A percentile compares a stretch with the other conserved stretches of the same genome.
Evolutionary conservation across 2,113 vertebrate genomes (phyloP).

Genomic region (Thunnus maccoyii): DNA sequence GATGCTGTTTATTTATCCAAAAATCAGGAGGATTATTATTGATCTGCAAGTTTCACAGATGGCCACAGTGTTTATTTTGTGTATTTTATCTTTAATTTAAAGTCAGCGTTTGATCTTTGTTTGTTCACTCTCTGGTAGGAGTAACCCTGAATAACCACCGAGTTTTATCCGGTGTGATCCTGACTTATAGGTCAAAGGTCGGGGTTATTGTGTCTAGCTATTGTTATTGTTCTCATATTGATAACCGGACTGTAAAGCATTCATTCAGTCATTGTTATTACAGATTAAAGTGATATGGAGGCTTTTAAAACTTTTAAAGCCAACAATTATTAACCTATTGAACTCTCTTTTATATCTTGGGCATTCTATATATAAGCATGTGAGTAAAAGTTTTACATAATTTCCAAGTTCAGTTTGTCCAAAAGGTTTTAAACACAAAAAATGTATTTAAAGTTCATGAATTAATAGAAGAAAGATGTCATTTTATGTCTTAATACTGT

Average conservation of each 20-base stretch:
- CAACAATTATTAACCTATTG: neutral
- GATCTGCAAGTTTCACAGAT: no score
- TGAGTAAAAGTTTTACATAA: no score
- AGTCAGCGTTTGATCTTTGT: neutral
- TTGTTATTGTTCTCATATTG: constrained; percentile 1
- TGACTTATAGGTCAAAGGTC: neutral
- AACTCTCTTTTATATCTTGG: neutral
- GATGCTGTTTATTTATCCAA: no score
- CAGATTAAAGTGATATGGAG: neutral
- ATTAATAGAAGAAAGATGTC: no score
- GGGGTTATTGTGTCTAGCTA: neutral
- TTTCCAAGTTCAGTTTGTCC: no score
- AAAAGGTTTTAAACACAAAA: no score
- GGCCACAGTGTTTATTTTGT: no score
- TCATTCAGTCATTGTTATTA: neutral
- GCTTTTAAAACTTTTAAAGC: neutral
- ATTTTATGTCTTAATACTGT: no score
- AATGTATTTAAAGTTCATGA: no score
- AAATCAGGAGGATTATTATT: no score
- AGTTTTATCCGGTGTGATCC: neutral
- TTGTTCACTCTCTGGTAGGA: neutral
- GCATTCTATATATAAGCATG: neutral
- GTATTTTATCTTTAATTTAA: no score
- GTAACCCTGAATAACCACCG: neutral
- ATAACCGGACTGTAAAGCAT: neutral